Evolutionary conservation across 2,113 vertebrate genomes (phyloP).

Genomic region (Petaurus breviceps): DNA sequence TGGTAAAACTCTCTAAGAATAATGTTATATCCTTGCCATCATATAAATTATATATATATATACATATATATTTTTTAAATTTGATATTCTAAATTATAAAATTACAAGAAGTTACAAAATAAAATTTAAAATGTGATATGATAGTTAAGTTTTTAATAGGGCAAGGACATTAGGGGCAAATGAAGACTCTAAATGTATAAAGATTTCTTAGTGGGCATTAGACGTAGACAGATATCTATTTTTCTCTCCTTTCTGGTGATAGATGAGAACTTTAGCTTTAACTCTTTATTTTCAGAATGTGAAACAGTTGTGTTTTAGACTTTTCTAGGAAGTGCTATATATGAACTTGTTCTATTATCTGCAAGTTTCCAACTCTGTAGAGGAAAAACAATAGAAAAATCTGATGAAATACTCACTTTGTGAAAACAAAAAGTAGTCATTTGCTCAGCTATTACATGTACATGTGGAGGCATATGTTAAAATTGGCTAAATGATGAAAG

Average conservation of each 20-base stretch:
- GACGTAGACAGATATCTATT: slow-evolving; percentile 49
- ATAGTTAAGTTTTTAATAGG: not conserved
- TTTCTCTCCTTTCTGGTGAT: slow-evolving; percentile 67
- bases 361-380: slow-evolving; percentile 31
- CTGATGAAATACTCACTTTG: not conserved
- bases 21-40: not conserved
- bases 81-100: too few species aligned
- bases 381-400: slow-evolving; percentile 20
- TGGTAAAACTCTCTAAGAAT: not conserved
- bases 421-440: not conserved
- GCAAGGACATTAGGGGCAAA: slow-evolving; percentile 18
- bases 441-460: too few species aligned
- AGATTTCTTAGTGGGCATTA: not conserved
- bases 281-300: slow-evolving; percentile 66
- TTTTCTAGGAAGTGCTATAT: slow-evolving; percentile 7
- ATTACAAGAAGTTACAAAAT: not conserved
- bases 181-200: slow-evolving; percentile 54
- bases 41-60: not conserved
- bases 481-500: too few species aligned
- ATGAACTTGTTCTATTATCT: slow-evolving; percentile 7
- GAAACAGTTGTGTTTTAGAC: slow-evolving; percentile 59
- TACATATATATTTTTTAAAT: too few species aligned
- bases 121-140: not conserved
- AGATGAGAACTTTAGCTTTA: slow-evolving; percentile 54
- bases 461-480: too few species aligned